Conservation (phyloP, 1,140 invertebrate species). For the Trichomalopsis sarcophagae region DNA sequence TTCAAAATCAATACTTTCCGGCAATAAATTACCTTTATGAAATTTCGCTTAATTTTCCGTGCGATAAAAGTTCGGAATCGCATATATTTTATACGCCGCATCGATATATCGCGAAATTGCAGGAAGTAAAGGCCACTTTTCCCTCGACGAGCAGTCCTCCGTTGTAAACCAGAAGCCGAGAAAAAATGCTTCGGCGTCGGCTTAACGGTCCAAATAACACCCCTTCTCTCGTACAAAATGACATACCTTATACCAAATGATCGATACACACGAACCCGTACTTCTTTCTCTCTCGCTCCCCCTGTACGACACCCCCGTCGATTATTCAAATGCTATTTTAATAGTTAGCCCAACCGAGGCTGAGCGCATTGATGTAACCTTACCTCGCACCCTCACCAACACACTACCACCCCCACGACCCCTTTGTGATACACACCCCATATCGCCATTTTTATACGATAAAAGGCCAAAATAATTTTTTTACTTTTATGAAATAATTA, state of each 20-base stretch:
- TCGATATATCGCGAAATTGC: background rate
- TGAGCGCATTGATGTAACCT: constrained; percentile 8
- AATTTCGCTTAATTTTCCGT: background rate
- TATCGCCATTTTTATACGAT: constrained; percentile 19
- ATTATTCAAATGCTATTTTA: constrained; percentile 35
- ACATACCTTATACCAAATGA: constrained; percentile 6
- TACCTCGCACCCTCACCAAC: background rate
- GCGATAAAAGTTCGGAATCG: background rate
- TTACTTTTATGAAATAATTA: background rate
- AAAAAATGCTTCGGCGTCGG: background rate
- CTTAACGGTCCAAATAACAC: background rate
- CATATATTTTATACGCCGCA: background rate
- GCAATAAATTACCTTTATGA: background rate
- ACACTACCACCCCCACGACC: background rate
- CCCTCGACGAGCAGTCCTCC: background rate
- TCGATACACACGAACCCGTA: background rate
- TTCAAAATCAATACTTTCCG: background rate
- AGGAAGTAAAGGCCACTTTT: background rate
- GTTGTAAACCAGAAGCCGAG: background rate
- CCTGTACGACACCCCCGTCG: background rate
- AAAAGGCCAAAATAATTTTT: background rate
- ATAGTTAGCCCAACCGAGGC: constrained; percentile 5
- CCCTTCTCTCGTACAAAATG: background rate
- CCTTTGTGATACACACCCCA: background rate
- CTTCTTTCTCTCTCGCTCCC: background rate